phyloP scores from a whole-genome alignment of 2,113 vertebrate genomes.

The Seriola rivoliana region DNA sequence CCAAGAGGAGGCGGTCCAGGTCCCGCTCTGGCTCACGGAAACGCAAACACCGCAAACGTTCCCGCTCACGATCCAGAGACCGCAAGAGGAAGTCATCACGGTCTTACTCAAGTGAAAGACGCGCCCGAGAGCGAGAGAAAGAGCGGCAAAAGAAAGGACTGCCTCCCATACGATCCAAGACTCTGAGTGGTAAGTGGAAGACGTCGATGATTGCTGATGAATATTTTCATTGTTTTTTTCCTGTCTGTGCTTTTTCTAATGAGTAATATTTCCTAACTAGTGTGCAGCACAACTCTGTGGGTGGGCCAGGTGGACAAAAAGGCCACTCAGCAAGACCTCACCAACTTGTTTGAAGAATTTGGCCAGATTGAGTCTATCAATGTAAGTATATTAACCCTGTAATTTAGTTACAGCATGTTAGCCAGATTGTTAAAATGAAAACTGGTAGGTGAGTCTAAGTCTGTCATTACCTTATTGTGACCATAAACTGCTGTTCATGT shows the following conservation, averaged over 20 bases:
- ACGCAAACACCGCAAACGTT: conserved; percentile 95
- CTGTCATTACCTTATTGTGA: conserved; percentile 15
- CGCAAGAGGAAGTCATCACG: conserved; percentile 95
- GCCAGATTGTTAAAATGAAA: neutral
- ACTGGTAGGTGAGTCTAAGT: neutral
- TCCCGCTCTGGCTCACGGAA: conserved; percentile 98
- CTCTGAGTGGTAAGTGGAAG: conserved; percentile 89
- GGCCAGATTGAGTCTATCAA: conserved; percentile 99
- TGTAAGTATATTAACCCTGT: conserved; percentile 84
- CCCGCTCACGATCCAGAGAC: conserved; percentile 94
- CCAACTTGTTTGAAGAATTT: conserved; percentile 98
- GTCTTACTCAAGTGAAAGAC: conserved; percentile 96
- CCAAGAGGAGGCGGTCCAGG: conserved; percentile 94
- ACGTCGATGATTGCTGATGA: neutral
- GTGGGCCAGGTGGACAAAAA: conserved; percentile 99
- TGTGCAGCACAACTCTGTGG: conserved; percentile 99
- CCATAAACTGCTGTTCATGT: neutral
- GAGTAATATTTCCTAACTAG: conserved; percentile 71
- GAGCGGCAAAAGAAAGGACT: conserved; percentile 97
- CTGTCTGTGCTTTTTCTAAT: neutral
- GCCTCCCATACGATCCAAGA: conserved; percentile 94
- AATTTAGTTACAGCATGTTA: neutral
- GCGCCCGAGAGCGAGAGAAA: conserved; percentile 94
- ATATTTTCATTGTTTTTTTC: neutral
- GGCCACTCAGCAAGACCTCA: conserved; percentile 97